phyloP scores from a whole-genome alignment of 2,797 vertebrate species.

The Halcyon smyrnensis region DNA sequence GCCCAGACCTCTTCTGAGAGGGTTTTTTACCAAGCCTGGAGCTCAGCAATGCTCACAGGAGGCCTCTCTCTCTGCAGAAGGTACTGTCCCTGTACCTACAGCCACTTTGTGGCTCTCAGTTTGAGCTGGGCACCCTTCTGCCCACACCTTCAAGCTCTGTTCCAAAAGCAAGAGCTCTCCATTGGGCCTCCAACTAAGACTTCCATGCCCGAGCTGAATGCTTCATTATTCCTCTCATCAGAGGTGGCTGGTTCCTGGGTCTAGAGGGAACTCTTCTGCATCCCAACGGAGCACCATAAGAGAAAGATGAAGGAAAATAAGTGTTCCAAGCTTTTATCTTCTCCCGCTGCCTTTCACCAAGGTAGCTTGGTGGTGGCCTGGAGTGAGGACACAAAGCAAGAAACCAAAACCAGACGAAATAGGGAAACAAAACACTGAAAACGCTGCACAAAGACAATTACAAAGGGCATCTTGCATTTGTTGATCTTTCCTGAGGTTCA shows the following conservation, averaged over 20 bases:
- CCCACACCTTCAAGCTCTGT: background rate
- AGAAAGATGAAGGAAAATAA: background rate
- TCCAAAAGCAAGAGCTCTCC: background rate
- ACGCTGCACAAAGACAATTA: background rate
- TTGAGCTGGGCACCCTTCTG: background rate
- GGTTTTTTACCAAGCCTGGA: background rate
- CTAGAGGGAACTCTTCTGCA: background rate
- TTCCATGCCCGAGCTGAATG: background rate
- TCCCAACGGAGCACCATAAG: background rate
- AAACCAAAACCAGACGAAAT: background rate
- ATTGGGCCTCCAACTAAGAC: background rate
- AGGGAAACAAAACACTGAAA: background rate
- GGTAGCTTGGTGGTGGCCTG: background rate
- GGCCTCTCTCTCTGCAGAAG: background rate
- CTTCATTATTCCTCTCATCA: background rate
- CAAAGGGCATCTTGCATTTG: constrained; percentile 44
- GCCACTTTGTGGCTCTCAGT: background rate
- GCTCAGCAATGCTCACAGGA: background rate
- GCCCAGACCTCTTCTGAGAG: background rate
- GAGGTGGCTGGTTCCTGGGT: background rate
- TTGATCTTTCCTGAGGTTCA: constrained; percentile 62
- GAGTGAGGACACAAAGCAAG: background rate
- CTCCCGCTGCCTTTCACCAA: background rate
- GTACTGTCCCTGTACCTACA: background rate
- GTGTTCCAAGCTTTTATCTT: background rate